Evolutionary conservation across 2,797 vertebrate genomes (phyloP).

Genomic region (Okamejei kenojei): DNA sequence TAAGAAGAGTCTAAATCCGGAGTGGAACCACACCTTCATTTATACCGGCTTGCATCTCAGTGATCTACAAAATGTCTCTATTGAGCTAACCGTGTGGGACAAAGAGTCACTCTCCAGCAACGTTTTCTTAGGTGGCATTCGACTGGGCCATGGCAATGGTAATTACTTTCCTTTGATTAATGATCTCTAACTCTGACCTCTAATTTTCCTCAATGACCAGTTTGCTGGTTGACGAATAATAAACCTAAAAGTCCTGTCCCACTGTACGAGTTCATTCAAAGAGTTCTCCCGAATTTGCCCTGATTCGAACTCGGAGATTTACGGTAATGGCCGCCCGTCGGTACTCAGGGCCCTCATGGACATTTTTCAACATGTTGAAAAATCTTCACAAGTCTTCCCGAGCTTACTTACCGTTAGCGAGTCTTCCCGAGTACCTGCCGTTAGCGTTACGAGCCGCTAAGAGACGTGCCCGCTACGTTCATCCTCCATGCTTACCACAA

Average conservation of each 20-base stretch:
- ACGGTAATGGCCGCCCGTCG: too few relatives aligned
- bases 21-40: constrained; percentile 90
- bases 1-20: constrained; percentile 81
- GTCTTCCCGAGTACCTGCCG: too few relatives aligned
- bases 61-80: constrained; percentile 80
- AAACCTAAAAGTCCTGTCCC: not conserved
- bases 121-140: constrained; percentile 85
- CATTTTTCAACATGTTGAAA: too few relatives aligned
- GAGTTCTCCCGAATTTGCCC: too few relatives aligned
- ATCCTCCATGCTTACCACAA: too few relatives aligned
- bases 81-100: constrained; percentile 95
- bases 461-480: too few relatives aligned
- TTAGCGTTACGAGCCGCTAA: too few relatives aligned
- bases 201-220: not conserved
- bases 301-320: too few relatives aligned
- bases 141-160: constrained; percentile 82
- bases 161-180: constrained; percentile 42
- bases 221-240: not conserved
- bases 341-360: too few relatives aligned
- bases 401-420: too few relatives aligned
- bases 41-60: constrained; percentile 76
- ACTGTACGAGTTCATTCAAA: too few relatives aligned
- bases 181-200: not conserved
- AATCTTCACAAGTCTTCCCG: too few relatives aligned
- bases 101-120: constrained; percentile 92